These are phyloP conservation scores for Alloscopus bannaensis DNA, from an alignment of 2,888 invertebrate species.

Conservation along the genomic window DNA sequence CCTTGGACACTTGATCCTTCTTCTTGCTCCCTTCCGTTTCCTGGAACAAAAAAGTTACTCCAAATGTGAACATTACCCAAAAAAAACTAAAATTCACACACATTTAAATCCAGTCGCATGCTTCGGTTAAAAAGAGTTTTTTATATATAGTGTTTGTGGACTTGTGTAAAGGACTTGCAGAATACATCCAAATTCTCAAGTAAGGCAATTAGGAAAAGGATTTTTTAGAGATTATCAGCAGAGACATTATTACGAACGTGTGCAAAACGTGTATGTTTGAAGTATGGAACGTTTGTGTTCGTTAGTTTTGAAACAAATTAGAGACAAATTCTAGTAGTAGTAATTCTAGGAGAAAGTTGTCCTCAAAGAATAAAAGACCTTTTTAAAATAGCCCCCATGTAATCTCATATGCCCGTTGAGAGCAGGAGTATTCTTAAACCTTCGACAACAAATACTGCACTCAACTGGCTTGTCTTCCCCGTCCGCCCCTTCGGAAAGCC, in stretches of 20 bases:
- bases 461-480: constrained; percentile 85
- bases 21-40: constrained; percentile 71
- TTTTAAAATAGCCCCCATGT: constrained; percentile 98
- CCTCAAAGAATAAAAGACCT: constrained; percentile 78
- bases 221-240: too few relatives aligned
- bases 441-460: constrained; percentile 95
- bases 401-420: constrained; percentile 98
- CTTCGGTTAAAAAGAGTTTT: too few relatives aligned
- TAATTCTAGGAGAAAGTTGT: constrained; percentile 67
- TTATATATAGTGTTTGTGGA: too few relatives aligned
- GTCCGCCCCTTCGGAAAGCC: constrained; percentile 39
- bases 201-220: too few relatives aligned
- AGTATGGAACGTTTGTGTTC: neutral
- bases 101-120: too few relatives aligned
- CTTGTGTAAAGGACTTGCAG: constrained; percentile 46
- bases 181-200: constrained; percentile 57
- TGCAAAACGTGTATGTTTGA: neutral
- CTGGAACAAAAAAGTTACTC: constrained; percentile 46
- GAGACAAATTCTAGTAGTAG: neutral
- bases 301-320: constrained; percentile 2
- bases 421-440: constrained; percentile 98
- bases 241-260: too few relatives aligned
- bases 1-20: constrained; percentile 68
- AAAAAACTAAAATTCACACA: neutral
- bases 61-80: neutral